Conservation (phyloP, 2,888 invertebrate genomes). For the Rapana venosa region DNA sequence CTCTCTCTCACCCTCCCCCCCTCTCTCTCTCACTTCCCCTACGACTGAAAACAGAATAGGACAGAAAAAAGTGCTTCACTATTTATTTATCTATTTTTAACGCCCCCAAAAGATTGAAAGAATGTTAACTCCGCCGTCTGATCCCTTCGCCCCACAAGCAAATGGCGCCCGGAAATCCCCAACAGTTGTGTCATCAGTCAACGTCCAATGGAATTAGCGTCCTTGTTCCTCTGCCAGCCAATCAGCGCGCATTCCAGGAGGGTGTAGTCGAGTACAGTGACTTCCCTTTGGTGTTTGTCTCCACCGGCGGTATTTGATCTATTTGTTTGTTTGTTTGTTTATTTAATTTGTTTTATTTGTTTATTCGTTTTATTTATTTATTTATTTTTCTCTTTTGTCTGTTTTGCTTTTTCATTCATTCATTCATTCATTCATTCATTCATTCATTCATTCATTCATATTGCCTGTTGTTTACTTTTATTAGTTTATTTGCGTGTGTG, state of each 20-base stretch:
- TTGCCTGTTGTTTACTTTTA: too few relatives aligned
- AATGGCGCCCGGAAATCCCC: neutral
- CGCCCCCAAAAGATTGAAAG: neutral
- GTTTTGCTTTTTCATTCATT: too few relatives aligned
- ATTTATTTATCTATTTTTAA: neutral
- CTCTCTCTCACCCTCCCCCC: neutral
- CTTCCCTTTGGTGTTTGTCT: too few relatives aligned
- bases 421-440: too few relatives aligned
- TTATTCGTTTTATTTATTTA: too few relatives aligned
- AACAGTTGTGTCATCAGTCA: constrained; percentile 4
- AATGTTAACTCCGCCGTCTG: neutral
- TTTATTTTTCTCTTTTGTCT: too few relatives aligned
- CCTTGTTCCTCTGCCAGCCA: neutral
- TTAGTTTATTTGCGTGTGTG: too few relatives aligned
- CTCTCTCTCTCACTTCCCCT: neutral
- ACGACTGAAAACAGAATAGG: neutral
- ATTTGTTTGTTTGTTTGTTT: too few relatives aligned
- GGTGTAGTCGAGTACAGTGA: neutral
- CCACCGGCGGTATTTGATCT: too few relatives aligned
- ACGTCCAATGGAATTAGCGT: neutral
- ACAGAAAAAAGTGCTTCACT: neutral
- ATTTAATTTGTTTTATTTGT: too few relatives aligned
- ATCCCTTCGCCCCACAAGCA: neutral
- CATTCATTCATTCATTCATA: too few relatives aligned
- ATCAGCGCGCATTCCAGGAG: neutral